A percentile compares a stretch with the other conserved stretches of the same genome.
Evolutionary conservation across 2,888 invertebrate species (phyloP).

Genomic region (Trichogramma dendrolimi): DNA sequence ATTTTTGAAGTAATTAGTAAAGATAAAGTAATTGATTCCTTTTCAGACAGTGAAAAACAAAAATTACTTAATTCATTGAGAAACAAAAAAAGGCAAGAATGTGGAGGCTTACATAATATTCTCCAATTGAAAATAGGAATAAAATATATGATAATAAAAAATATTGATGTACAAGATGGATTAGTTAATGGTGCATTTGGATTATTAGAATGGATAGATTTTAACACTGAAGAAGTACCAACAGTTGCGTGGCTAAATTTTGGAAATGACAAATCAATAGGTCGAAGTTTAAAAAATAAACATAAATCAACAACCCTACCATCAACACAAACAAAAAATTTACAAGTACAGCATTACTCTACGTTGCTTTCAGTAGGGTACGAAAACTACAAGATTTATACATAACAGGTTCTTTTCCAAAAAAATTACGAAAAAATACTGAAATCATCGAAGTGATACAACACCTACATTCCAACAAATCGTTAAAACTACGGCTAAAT

Average conservation of each 20-base stretch:
- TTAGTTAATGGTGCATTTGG: conserved; percentile 35
- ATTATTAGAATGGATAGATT: conserved; percentile 1
- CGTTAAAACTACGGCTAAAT: no score
- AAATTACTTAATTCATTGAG: conserved; percentile 12
- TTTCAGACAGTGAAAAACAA: conserved; percentile 4
- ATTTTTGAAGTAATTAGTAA: no score
- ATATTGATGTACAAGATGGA: conserved; percentile 21
- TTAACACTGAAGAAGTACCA: conserved; percentile 9
- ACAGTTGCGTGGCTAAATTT: conserved; percentile 26
- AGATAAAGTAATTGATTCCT: no score
- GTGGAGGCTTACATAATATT: conserved; percentile 30
- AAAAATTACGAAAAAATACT: no score
- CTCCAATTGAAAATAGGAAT: conserved; percentile 32
- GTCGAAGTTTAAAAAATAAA: conserved; percentile 12
- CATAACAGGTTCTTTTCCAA: conserved; percentile 12
- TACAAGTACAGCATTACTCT: conserved; percentile 14
- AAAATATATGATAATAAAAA: conserved; percentile 30
- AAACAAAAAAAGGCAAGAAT: conserved; percentile 28
- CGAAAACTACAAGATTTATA: conserved; percentile 16
- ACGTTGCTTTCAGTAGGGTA: no score
- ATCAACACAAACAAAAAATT: conserved; percentile 7
- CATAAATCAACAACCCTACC: conserved; percentile 10
- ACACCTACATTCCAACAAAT: no score
- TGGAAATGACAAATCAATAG: conserved; percentile 18
- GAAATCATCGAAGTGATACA: no score